Evolutionary conservation across 1,140 invertebrate genomes (phyloP), one percentile per base, ranked within the genome.

Genomic region (Archivesica marissinica): DNA sequence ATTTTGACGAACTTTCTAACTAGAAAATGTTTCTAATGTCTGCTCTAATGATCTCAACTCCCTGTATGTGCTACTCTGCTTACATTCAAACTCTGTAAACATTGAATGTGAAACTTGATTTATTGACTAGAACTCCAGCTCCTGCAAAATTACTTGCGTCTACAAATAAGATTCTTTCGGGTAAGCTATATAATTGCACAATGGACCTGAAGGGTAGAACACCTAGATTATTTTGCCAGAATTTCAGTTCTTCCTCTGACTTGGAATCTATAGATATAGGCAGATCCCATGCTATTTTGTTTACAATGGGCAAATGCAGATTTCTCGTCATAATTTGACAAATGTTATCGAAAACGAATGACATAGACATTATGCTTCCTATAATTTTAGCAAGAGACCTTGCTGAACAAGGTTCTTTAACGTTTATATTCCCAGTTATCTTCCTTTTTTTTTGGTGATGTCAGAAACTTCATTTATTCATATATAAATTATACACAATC

Each of bases 111-210:
- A 23, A 7, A 68, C 64, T 25, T 6, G 64, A 68, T 68, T 68
- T 17, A 39, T 6, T n/a, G 20, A 39, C 4, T 13, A 74, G 33
- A n/a, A 74, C 70, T 7, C 70, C 41, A 6, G 70, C 70, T 47
- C 70, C 70, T 3, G 70, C 70, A 17, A 74, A 74, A 47, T 47
- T 25, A 50, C 70, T 74, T 50, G 70, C 70, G 23, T 74, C 70
- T 30, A 74, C 70, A 74, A 74, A 74, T n/a, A n/a, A 17, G 41
- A 68, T 68, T n/a, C 64, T 17, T 25, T 68, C 64, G 35, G 64
- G 64, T 39, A 39, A 2, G 6, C 33, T 38, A n/a, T 7, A 39
- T 7, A 39, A 7, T 6, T 33, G 35, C 23, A 6, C 23, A 2
- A 68, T n/a, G 4, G 64, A 38, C 23, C 35, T 68, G 23, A 68